These are phyloP conservation scores for Carcinoscorpius rotundicauda DNA, from an alignment of 1,140 invertebrate species.

Conservation along the genomic window DNA sequence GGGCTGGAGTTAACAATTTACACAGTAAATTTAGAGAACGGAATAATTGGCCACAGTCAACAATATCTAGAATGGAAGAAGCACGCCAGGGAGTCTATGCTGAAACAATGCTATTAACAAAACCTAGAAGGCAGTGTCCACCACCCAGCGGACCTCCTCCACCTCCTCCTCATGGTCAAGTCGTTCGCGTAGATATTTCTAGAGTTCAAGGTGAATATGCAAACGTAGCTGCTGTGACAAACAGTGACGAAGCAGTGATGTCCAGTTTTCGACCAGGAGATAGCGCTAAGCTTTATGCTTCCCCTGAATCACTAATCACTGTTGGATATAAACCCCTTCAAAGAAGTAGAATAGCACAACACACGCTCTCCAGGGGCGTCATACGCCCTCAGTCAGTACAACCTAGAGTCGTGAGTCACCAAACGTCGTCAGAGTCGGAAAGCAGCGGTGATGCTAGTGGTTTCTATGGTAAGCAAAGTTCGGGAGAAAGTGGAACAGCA, in stretches of 20 bases:
- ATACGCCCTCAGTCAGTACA: slow-evolving; percentile 36
- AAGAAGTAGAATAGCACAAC: slow-evolving; percentile 1
- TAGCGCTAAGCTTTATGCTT: slow-evolving; percentile 74
- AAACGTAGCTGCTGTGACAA: slow-evolving; percentile 9
- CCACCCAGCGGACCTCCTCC: slow-evolving; percentile 54
- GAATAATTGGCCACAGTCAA: too few species aligned
- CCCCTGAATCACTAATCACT: slow-evolving; percentile 65
- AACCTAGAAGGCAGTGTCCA: slow-evolving; percentile 28
- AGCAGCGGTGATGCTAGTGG: slow-evolving; percentile 12
- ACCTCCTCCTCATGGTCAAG: slow-evolving; percentile 42
- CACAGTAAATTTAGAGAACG: too few species aligned
- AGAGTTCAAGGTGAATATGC: slow-evolving; percentile 14
- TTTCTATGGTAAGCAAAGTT: slow-evolving; percentile 10
- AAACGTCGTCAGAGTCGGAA: slow-evolving; percentile 11
- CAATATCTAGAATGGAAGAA: too few species aligned
- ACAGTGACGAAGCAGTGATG: slow-evolving; percentile 37
- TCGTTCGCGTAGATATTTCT: slow-evolving; percentile 13
- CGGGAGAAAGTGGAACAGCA: not conserved
- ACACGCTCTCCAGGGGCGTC: not conserved
- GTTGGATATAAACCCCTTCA: slow-evolving; percentile 47
- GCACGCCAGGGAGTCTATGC: too few species aligned
- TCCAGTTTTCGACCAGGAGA: slow-evolving; percentile 70
- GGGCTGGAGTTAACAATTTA: too few species aligned
- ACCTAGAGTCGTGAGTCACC: slow-evolving; percentile 10
- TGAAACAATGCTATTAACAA: too few species aligned